A percentile compares a stretch with the other conserved stretches of the same genome.
Evolutionary conservation across 2,113 vertebrate species (phyloP).

Genomic region (Microcebus jonahi): DNA sequence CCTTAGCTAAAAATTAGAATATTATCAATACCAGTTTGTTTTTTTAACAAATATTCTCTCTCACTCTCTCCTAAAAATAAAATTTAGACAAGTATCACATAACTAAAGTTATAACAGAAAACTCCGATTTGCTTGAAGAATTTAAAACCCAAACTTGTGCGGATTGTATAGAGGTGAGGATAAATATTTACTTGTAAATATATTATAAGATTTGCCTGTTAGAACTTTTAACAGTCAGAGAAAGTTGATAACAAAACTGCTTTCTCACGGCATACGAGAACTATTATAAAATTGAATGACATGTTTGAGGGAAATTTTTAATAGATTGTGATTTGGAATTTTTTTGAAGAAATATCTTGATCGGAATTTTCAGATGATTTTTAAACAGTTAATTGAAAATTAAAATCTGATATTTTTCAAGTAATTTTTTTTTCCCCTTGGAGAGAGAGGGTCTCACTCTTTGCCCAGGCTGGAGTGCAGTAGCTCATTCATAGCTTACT

Average conservation of each 20-base stretch:
- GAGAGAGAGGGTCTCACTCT: no score
- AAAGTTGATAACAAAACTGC: neutral
- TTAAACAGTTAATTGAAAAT: slow-evolving; percentile 35
- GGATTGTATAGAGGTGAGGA: slow-evolving; percentile 84
- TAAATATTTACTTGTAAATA: slow-evolving; percentile 62
- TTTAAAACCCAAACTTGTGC: slow-evolving; percentile 70
- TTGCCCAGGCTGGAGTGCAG: no score
- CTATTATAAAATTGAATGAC: neutral
- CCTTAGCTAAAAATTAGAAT: slow-evolving; percentile 45
- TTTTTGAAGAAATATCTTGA: slow-evolving; percentile 22
- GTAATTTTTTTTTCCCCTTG: neutral
- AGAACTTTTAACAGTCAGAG: neutral
- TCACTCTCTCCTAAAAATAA: slow-evolving; percentile 69
- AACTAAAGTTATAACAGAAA: slow-evolving; percentile 82
- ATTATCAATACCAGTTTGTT: neutral
- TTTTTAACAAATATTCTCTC: slow-evolving; percentile 55
- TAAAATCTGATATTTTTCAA: neutral
- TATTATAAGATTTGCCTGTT: slow-evolving; percentile 52
- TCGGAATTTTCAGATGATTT: slow-evolving; percentile 32
- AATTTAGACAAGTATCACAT: slow-evolving; percentile 87
- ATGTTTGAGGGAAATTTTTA: slow-evolving; percentile 15
- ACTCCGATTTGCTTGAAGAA: slow-evolving; percentile 80
- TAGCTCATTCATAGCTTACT: no score
- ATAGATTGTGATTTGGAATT: slow-evolving; percentile 34
- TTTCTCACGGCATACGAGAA: neutral